phyloP scores from a whole-genome alignment of 2,888 invertebrate genomes.

The Drosophila mayaguana region DNA sequence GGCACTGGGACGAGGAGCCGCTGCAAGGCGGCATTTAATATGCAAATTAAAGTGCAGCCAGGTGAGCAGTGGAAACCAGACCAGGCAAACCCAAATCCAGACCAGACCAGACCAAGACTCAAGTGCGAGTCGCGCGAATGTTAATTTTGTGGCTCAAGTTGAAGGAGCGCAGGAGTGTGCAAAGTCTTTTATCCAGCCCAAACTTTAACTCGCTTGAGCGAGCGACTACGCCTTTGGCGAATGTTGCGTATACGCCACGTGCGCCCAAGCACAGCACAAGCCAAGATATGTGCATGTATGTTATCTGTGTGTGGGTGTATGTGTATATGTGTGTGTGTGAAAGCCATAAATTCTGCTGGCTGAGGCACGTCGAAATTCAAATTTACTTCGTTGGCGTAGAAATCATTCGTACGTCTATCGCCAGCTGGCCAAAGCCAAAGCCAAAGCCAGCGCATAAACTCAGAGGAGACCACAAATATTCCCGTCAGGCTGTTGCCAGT shows the following conservation, averaged over 20 bases:
- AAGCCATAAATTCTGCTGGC: conserved; percentile 64
- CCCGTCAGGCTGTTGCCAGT: conserved; percentile 25
- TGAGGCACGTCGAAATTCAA: conserved; percentile 65
- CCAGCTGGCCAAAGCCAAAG: conserved; percentile 35
- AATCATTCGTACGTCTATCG: conserved; percentile 34
- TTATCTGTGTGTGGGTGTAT: conserved; percentile 13
- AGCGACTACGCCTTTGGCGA: conserved; percentile 15
- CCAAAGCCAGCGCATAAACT: conserved; percentile 30
- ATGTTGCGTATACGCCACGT: conserved; percentile 57
- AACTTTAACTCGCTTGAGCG: conserved; percentile 38
- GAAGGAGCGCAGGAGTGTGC: conserved; percentile 22
- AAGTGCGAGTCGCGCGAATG: conserved; percentile 16
- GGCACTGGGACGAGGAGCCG: conserved; percentile 3
- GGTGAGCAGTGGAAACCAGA: conserved; percentile 21
- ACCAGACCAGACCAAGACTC: neutral
- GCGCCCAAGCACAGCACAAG: conserved; percentile 52
- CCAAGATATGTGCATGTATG: conserved; percentile 4
- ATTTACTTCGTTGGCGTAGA: conserved; percentile 57
- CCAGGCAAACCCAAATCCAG: too few species aligned
- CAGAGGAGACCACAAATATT: conserved; percentile 22
- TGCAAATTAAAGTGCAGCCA: conserved; percentile 61
- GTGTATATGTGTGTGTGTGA: too few species aligned
- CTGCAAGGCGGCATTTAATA: conserved; percentile 49
- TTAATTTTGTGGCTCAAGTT: conserved; percentile 29
- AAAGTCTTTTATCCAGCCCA: conserved; percentile 25